A percentile compares a stretch with the other conserved stretches of the same genome.
phyloP scores from a whole-genome alignment of 2,113 vertebrate species.

The Cochlearius cochlearius region DNA sequence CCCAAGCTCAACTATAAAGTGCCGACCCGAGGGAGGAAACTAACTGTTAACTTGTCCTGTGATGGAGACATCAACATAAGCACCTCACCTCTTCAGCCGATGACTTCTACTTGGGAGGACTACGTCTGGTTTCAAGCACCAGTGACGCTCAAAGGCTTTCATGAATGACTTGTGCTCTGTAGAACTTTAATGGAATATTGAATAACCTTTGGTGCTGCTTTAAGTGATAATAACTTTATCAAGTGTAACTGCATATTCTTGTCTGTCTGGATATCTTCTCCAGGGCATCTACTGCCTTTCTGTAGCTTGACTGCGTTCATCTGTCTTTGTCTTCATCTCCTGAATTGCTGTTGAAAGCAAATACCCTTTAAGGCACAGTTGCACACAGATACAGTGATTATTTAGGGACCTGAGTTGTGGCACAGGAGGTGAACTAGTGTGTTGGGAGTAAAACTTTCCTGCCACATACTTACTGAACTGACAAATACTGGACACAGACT shows the following conservation, averaged over 20 bases:
- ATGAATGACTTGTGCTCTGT: constrained; percentile 52
- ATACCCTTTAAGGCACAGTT: neutral
- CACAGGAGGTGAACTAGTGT: neutral
- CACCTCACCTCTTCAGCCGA: neutral
- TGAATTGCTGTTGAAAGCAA: neutral
- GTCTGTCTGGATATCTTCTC: neutral
- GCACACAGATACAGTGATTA: neutral
- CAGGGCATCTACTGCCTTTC: neutral
- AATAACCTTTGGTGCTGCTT: neutral
- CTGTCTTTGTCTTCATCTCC: neutral
- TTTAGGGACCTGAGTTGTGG: neutral
- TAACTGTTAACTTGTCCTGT: constrained; percentile 82
- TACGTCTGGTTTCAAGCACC: constrained; percentile 97
- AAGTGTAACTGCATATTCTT: neutral
- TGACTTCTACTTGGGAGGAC: constrained; percentile 67
- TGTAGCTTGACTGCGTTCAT: neutral
- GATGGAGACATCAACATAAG: constrained; percentile 28
- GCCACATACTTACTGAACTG: neutral
- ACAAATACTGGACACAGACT: neutral
- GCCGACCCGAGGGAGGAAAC: constrained; percentile 81
- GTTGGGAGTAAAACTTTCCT: neutral
- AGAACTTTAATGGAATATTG: neutral
- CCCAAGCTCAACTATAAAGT: constrained; percentile 91
- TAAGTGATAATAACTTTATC: neutral
- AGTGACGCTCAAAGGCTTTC: constrained; percentile 86